Evolutionary conservation across 2,797 vertebrate species (phyloP).

Genomic region (Rallus crepitans): DNA sequence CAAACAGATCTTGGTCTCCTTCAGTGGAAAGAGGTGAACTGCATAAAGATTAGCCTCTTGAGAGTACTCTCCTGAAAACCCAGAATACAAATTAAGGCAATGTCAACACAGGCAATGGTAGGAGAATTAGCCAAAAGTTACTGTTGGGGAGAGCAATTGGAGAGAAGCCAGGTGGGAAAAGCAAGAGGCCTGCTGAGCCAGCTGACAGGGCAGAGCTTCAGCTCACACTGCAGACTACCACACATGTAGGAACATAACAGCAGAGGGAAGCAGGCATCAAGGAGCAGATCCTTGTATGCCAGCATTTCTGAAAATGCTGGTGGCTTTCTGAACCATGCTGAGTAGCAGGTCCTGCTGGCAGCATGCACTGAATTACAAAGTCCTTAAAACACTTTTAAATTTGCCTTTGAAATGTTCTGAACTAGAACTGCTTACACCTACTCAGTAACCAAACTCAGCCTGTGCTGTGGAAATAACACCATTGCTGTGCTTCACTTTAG

Average conservation of each 20-base stretch:
- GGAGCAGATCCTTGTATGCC: background rate
- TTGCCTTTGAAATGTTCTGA: background rate
- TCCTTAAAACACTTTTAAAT: background rate
- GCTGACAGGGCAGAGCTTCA: background rate
- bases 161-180: background rate
- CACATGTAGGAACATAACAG: accelerated
- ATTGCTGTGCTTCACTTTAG: background rate
- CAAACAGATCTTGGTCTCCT: background rate
- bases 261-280: background rate
- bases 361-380: background rate
- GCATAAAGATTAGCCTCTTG: background rate
- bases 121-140: background rate
- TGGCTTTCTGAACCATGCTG: accelerated
- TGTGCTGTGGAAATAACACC: background rate
- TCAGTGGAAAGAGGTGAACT: background rate
- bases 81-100: background rate
- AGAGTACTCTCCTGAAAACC: background rate
- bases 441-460: background rate
- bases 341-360: background rate
- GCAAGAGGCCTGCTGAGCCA: background rate
- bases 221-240: background rate
- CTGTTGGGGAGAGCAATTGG: background rate
- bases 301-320: background rate
- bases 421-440: background rate
- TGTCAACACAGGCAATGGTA: background rate